Percentiles rank a stretch among this genome's conserved stretches.
Evolutionary conservation across 2,888 invertebrate species (phyloP).

Genomic region (Abscondita cerata): DNA sequence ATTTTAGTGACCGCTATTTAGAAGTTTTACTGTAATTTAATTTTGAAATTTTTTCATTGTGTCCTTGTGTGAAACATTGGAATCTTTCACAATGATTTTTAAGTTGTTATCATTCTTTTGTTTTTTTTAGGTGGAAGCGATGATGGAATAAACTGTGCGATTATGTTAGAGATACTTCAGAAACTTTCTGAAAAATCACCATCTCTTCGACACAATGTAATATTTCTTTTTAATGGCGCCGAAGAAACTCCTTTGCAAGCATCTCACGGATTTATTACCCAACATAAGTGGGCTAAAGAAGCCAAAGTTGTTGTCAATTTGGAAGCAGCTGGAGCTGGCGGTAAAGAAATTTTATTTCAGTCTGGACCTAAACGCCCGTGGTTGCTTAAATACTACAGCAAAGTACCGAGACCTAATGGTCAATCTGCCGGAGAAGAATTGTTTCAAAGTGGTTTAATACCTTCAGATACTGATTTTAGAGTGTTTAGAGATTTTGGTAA

Average conservation of each 20-base stretch:
- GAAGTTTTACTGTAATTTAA: too few species aligned
- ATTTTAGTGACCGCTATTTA: too few species aligned
- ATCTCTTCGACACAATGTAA: constrained; percentile 64
- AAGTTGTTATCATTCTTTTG: neutral
- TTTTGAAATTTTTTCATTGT: too few species aligned
- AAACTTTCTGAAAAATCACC: constrained; percentile 60
- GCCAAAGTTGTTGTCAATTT: constrained; percentile 85
- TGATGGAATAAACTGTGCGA: constrained; percentile 80
- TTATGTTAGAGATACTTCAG: constrained; percentile 72
- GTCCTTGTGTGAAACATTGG: too few species aligned
- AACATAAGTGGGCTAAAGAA: constrained; percentile 75
- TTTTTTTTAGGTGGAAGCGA: constrained; percentile 80
- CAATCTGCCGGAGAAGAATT: constrained; percentile 67
- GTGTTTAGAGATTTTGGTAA: constrained; percentile 77
- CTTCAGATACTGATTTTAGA: constrained; percentile 83
- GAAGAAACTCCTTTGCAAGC: constrained; percentile 72
- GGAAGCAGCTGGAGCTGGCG: constrained; percentile 92
- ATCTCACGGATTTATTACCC: constrained; percentile 71
- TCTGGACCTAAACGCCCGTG: constrained; percentile 77
- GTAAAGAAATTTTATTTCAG: constrained; percentile 90
- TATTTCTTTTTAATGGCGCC: constrained; percentile 78
- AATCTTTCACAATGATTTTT: too few species aligned
- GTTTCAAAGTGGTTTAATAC: constrained; percentile 71
- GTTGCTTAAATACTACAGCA: constrained; percentile 63
- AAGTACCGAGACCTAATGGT: constrained; percentile 68